Conservation (phyloP, 2,888 invertebrate genomes). For the Chironomus tentans region DNA sequence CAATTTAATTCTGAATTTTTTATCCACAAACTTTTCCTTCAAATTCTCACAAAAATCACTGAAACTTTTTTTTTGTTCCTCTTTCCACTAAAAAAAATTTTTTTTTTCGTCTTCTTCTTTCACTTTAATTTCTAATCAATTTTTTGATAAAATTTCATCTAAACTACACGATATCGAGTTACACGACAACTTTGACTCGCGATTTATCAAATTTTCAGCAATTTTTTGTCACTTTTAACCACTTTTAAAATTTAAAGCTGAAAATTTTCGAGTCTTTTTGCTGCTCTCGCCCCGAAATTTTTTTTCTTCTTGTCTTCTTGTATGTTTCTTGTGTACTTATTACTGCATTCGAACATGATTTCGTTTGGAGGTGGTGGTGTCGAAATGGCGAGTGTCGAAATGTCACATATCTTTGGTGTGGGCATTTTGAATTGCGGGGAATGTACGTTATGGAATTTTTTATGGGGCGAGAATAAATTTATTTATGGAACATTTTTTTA, state of each 20-base stretch:
- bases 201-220: not conserved
- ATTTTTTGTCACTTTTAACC: not conserved
- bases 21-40: not conserved
- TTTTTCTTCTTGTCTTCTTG: not conserved
- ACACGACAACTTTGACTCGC: not conserved
- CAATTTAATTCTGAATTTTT: not conserved
- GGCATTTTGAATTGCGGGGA: not conserved
- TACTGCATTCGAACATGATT: not conserved
- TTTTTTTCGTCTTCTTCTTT: not conserved
- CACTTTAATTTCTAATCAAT: not conserved
- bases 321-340: not conserved
- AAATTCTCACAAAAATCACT: not conserved
- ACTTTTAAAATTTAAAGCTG: not conserved
- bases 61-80: not conserved
- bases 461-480: too few relatives aligned
- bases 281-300: not conserved
- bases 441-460: not conserved
- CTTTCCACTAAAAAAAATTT: not conserved
- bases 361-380: not conserved
- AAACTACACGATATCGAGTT: not conserved
- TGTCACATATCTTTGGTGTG: not conserved
- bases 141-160: not conserved
- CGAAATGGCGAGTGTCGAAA: not conserved
- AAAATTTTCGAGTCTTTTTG: not conserved
- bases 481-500: too few relatives aligned